Conservation (phyloP, 2,888 invertebrate species). For the Tolmerus cingulatus region DNA sequence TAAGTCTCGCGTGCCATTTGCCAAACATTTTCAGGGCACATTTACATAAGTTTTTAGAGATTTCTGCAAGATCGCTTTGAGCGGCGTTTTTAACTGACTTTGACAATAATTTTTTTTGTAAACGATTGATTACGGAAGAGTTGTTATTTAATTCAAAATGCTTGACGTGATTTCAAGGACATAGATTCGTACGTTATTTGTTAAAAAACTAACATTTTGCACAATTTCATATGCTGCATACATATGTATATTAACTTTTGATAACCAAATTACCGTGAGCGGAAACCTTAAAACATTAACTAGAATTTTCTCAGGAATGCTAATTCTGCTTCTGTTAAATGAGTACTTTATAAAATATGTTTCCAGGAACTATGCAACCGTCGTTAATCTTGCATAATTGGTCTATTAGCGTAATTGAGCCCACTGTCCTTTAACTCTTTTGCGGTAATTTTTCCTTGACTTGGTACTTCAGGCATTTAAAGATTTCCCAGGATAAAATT, state of each 20-base stretch:
- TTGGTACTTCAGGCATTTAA: background rate
- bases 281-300: background rate
- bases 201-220: background rate
- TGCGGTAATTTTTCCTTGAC: background rate
- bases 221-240: background rate
- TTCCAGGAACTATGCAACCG: background rate
- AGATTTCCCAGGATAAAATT: background rate
- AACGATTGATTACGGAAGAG: background rate
- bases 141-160: background rate
- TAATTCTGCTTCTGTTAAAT: background rate
- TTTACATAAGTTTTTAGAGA: background rate
- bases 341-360: background rate
- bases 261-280: background rate
- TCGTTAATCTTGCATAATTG: background rate
- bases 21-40: background rate
- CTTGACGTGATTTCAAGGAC: background rate
- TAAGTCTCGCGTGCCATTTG: background rate
- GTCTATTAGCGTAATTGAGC: background rate
- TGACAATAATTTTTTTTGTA: background rate
- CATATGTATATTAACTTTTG: background rate
- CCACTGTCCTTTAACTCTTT: background rate
- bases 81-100: background rate
- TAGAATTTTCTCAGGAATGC: background rate
- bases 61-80: background rate
- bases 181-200: background rate